These are phyloP conservation scores for Galbula dea DNA, from an alignment of 2,113 vertebrate species.

Conservation along the genomic window DNA sequence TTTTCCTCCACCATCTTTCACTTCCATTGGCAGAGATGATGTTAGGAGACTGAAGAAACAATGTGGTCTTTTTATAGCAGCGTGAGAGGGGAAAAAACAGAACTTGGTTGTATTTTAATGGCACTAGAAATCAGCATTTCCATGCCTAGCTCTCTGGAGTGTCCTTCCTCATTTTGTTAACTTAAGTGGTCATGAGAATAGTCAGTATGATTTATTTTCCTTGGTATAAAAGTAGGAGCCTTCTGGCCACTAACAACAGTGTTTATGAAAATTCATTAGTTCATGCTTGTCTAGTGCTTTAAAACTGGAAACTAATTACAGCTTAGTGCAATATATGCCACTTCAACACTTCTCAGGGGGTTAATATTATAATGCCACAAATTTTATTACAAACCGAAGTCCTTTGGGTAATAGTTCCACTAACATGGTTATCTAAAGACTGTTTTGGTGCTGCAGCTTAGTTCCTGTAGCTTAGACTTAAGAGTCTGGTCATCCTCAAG, in stretches of 20 bases:
- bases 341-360: neutral
- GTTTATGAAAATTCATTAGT: slow-evolving; percentile 10
- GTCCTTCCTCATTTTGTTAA: slow-evolving; percentile 55
- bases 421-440: neutral
- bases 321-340: neutral
- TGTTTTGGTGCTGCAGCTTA: neutral
- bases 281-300: neutral
- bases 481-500: neutral
- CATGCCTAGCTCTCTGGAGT: slow-evolving; percentile 13
- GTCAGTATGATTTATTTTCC: slow-evolving; percentile 1
- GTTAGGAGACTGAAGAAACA: neutral
- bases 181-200: neutral
- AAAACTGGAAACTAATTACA: slow-evolving; percentile 10
- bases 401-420: neutral
- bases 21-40: neutral
- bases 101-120: neutral
- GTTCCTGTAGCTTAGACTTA: neutral
- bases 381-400: neutral
- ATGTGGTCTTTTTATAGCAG: slow-evolving; percentile 11
- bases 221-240: slow-evolving; percentile 28
- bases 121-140: slow-evolving; percentile 55
- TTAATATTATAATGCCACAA: neutral
- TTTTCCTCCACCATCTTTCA: neutral
- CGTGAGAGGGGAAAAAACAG: neutral
- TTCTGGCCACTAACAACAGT: neutral